Base-by-base conservation (phyloP, 2,888 invertebrate genomes). In the Pterostichus madidus region DNA sequence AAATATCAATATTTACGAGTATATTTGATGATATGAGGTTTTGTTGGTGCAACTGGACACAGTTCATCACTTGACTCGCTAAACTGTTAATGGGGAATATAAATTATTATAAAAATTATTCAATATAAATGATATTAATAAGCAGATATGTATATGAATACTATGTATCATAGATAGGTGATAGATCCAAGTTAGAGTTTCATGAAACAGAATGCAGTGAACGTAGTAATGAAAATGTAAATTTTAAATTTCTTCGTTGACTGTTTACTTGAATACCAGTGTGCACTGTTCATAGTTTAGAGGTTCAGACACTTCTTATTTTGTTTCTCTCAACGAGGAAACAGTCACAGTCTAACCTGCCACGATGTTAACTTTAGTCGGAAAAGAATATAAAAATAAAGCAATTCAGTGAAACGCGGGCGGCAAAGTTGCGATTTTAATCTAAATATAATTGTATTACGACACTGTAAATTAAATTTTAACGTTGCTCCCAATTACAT, bases 361-460 rank as follows among this genome's bases (percentile, higher is more conserved):
- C 11, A 39, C 10, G 11, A 44, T 24, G 73, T 24, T 24, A 73
- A 73, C 46, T 73, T 75, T 52, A 31, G 32, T 31, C 11, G 7
- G n/a, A 32, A 52, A 75, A 75, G 71, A 77, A 77, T 77, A 56
- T 78, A 78, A 78, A 78, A 77, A 77, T 77, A 77, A 77, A 77
- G 56, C 53, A 77, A 53, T 77, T 32, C 53, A 56, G 44, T 24
- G 59, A 59, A 84, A 83, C 84, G 83, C 84, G 84, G 84, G 79
- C 83, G 84, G 84, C 83, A 82, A 84, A 85, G 84, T 85, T 85
- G 84, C 85, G 83, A 85, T 86, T 86, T 86, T 86, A 86, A 86
- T 86, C 85, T 85, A 85, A 86, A 86, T 85, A 85, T 86, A 86
- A 86, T 86, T 85, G 85, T 84, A 86, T 86, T 86, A 85, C 86